Percentiles rank a stretch among this genome's conserved stretches.
These are phyloP conservation scores for Eretmochelys imbricata DNA, from an alignment of 2,113 vertebrate genomes.

Conservation along the genomic window DNA sequence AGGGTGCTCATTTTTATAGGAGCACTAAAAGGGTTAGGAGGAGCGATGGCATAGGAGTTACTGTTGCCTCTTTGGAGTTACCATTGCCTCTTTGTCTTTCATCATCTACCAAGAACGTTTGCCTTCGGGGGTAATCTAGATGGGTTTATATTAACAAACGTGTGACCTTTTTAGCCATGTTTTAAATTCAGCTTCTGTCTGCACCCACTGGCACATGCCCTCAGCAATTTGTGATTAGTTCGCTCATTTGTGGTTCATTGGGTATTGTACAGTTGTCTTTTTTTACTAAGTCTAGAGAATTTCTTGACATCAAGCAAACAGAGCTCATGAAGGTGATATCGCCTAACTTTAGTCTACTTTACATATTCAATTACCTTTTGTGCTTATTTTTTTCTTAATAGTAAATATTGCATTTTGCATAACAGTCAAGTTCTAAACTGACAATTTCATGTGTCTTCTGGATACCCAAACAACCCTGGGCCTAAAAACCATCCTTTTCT, in stretches of 20 bases:
- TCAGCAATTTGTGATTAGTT: conserved; percentile 28
- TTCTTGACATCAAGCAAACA: background rate
- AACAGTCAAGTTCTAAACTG: background rate
- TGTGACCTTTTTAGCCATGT: background rate
- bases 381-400: background rate
- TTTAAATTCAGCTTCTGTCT: conserved; percentile 34
- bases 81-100: conserved; percentile 1
- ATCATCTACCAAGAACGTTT: conserved; percentile 32
- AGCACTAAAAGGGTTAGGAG: background rate
- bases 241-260: background rate
- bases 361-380: background rate
- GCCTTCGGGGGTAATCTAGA: conserved; percentile 11
- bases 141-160: conserved; percentile 34
- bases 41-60: background rate
- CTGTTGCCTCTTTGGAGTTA: background rate
- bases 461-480: background rate
- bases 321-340: background rate
- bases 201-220: conserved; percentile 3
- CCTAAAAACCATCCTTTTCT: conserved; percentile 4
- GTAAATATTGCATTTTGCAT: background rate
- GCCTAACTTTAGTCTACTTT: background rate
- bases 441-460: background rate
- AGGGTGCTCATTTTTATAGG: background rate
- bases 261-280: background rate
- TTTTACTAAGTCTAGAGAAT: background rate